A percentile compares a stretch with the other conserved stretches of the same genome.
These are phyloP conservation scores for Perca fluviatilis DNA, from an alignment of 2,113 vertebrate genomes.

Conservation along the genomic window DNA sequence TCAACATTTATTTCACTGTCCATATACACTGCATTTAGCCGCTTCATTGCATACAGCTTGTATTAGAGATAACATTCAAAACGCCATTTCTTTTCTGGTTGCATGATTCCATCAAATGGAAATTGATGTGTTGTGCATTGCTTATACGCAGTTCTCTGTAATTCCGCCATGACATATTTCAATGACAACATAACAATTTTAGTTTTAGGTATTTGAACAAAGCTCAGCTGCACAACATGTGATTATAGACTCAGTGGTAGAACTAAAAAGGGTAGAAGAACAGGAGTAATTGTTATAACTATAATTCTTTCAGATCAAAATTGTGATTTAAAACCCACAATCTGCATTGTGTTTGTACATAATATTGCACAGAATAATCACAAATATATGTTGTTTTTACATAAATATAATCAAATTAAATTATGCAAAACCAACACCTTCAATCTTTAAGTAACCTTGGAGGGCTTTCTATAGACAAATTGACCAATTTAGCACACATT, in stretches of 20 bases:
- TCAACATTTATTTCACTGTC: neutral
- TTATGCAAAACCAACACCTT: too few species aligned
- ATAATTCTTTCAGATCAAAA: neutral
- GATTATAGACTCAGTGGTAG: neutral
- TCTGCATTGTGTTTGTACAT: too few species aligned
- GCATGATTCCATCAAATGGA: neutral
- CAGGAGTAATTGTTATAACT: too few species aligned
- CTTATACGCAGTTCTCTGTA: neutral
- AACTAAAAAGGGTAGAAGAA: neutral
- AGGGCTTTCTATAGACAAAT: too few species aligned
- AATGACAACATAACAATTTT: neutral
- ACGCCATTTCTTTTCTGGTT: neutral
- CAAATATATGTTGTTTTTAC: neutral
- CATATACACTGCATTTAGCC: neutral
- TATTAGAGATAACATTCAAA: constrained; percentile 5
- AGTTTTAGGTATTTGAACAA: neutral
- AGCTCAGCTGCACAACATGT: neutral
- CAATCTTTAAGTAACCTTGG: too few species aligned
- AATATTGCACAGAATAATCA: neutral
- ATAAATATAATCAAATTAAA: neutral
- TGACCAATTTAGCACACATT: too few species aligned
- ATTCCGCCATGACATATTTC: neutral
- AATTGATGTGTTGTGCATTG: constrained; percentile 1
- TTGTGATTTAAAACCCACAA: neutral
- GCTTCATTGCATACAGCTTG: neutral